These are phyloP conservation scores for Cheilosia impressa DNA, from an alignment of 2,888 invertebrate species.

Conservation along the genomic window DNA sequence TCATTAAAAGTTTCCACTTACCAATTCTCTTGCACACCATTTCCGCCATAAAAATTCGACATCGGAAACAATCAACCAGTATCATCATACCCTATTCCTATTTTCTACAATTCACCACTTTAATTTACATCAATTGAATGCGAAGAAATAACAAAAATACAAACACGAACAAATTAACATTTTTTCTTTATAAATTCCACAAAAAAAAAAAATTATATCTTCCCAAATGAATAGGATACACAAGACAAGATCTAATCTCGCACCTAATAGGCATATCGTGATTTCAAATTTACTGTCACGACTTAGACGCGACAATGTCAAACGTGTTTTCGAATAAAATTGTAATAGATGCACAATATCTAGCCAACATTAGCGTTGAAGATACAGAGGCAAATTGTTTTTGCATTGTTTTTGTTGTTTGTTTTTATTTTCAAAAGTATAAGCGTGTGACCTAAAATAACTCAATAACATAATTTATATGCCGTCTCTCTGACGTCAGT, in stretches of 20 bases:
- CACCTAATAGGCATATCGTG: conserved; percentile 23
- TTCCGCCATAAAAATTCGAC: neutral
- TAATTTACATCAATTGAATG: conserved; percentile 22
- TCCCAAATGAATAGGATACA: conserved; percentile 15
- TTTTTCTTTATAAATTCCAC: conserved; percentile 19
- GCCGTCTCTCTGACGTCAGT: conserved; percentile 11
- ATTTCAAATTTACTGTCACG: conserved; percentile 47
- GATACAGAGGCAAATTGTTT: conserved; percentile 19
- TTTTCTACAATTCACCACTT: neutral
- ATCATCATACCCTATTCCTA: neutral
- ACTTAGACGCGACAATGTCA: conserved; percentile 4
- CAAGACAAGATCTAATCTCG: conserved; percentile 8
- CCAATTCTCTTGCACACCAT: no score
- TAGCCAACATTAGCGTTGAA: conserved; percentile 15
- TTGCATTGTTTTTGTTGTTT: conserved; percentile 31
- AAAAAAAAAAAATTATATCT: neutral
- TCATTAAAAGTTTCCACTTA: no score
- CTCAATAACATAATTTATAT: conserved; percentile 58
- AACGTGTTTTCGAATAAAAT: conserved; percentile 36
- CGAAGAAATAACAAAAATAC: conserved; percentile 3
- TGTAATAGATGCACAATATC: conserved; percentile 17
- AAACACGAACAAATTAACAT: conserved; percentile 8
- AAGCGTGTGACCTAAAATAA: conserved; percentile 58
- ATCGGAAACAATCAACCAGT: conserved; percentile 1
- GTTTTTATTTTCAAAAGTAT: neutral